Evolutionary conservation across 2,797 vertebrate genomes (phyloP), one percentile per base, ranked within the genome.

Genomic region (Spinus olivaceus): DNA sequence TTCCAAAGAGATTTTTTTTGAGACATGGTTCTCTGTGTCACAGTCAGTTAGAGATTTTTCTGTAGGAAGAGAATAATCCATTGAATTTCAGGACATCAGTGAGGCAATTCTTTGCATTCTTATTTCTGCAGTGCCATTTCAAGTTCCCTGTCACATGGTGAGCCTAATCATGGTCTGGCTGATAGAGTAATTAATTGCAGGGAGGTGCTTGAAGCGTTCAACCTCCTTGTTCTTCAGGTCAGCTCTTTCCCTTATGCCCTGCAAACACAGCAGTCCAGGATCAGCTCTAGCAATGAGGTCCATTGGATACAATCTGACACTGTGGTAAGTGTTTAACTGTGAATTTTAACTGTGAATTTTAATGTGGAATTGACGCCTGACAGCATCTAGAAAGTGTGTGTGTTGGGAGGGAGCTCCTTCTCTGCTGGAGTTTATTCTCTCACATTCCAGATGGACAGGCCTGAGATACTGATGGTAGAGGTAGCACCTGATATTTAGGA

Each of bases 191-290:
- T 99, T 95, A 99, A 99, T 96, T 99, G 99, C 97, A 98, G 98
- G 95, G 99, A 99, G 97, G 99, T 99, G 85, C 98, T 99, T 35
- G 98, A 99, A 81, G 98, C 99, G 49, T 98, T 99, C 96, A 99
- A 99, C 97, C 98, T 99, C 94, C 98, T 99, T 97, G 98, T 99
- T 74, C 98, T 99, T 94, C 99, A 99, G 98, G 99, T 99, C 97
- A 99, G 99, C 98, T 99, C 99, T 97, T 99, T 99, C 94, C 99
- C 99, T 5, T 98, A 99, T 94, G 99, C 99, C 14, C 98, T 99
- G 93, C 99, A 99, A 98, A 99, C 99, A 1, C 98, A 97, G 83
- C 99, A 99, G 95, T 99, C 99, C 67, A 98, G 99, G 94, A 99
- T 99, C 98, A 99, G 98, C 96, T 93, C 98, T 90, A 97, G 97